Evolutionary conservation across 2,888 invertebrate genomes (phyloP), one percentile per base, ranked within the genome.

Genomic region (Homarus gammarus): DNA sequence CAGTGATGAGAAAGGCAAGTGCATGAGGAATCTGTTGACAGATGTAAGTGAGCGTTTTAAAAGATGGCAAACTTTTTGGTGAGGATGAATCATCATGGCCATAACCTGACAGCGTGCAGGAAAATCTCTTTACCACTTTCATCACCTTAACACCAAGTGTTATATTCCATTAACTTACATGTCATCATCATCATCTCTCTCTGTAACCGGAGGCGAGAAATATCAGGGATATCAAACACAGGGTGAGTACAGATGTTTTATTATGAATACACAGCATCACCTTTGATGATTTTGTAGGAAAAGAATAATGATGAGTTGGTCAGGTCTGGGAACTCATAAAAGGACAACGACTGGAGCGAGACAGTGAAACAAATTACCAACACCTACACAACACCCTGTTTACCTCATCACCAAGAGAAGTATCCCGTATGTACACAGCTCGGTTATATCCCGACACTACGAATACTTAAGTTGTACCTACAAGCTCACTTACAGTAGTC

Each of bases 191-290:
- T 22, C 3, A 12, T 12, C 10, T 1, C 6, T 49, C 10, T 10
- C 10, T 10, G 44, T 6, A 0, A 6, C 10, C 44, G 44, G 44
- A 18, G 56, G 56, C 1, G 56, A 56, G 18, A 56, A 56, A 56
- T 18, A 18, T 5, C n/a, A n/a, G n/a, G n/a, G n/a, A n/a, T n/a
- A n/a, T n/a, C n/a, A 56, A 6, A 56, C 56, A 56, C 56, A 18
- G 1, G 22, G 56, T 12, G 56, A 27, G 64, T 64, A 64, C 27
- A 64, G n/a, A 64, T 27, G 27, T 64, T 64, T 64, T 64, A 64
- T 64, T 64, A 64, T 64, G 64, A 64, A 64, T 27, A 64, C 64
- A 64, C 64, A 64, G 64, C 27, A 64, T 64, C 64, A 64, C 64
- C 64, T 64, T 64, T 64, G 27, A 27, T 64, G 27, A n/a, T 27